phyloP scores from a whole-genome alignment of 2,113 vertebrate genomes.

The Cavia porcellus region DNA sequence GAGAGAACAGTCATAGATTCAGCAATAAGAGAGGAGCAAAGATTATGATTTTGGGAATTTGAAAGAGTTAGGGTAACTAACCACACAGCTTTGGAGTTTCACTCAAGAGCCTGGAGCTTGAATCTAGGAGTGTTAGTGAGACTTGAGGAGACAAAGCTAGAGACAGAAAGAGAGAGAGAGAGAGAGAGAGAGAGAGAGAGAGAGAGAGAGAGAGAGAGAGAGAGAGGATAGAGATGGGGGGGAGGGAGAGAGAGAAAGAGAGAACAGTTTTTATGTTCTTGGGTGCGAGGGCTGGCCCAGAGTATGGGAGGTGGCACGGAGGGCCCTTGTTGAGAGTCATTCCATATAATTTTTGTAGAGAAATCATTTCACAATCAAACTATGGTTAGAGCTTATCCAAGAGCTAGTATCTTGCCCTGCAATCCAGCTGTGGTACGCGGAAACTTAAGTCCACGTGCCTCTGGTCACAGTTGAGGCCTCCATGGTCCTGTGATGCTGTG shows the following conservation, averaged over 20 bases:
- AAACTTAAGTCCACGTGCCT: background rate
- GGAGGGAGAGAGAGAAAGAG: no score
- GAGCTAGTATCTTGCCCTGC: background rate
- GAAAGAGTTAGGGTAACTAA: background rate
- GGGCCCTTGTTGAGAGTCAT: background rate
- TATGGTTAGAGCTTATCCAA: background rate
- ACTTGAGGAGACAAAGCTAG: background rate
- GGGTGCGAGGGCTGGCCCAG: rapidly evolving
- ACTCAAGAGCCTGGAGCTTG: background rate
- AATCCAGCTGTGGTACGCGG: background rate
- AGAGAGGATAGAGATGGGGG: no score
- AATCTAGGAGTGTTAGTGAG: background rate
- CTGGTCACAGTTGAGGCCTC: background rate
- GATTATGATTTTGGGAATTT: background rate
- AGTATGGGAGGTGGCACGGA: background rate
- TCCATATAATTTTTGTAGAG: background rate
- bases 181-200: no score
- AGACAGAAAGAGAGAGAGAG: no score
- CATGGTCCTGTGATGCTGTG: background rate
- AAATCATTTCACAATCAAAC: background rate
- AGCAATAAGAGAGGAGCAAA: background rate
- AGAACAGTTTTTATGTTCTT: background rate
- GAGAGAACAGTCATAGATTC: background rate
- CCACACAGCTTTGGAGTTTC: background rate
- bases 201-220: no score